Conservation (phyloP, 1,140 invertebrate species). For the Goniozus legneri region DNA sequence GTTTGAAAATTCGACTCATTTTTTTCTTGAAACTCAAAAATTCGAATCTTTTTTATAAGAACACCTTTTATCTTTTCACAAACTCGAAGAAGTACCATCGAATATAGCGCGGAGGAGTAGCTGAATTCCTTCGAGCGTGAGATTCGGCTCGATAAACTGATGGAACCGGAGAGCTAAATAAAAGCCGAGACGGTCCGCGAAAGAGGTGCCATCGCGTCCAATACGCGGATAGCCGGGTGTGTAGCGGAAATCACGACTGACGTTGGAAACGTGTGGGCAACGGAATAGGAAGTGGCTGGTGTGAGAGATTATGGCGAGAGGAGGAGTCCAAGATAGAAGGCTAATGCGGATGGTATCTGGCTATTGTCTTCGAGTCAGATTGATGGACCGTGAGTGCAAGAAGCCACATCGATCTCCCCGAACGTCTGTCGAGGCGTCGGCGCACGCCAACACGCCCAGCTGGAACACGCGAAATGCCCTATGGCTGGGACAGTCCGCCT, state of each 20-base stretch:
- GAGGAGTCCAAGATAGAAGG: conserved; percentile 10
- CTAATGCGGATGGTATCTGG: conserved; percentile 11
- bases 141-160: neutral
- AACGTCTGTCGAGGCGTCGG: neutral
- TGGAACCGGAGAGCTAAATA: neutral
- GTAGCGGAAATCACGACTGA: conserved; percentile 18
- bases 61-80: too few relatives aligned
- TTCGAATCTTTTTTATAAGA: too few relatives aligned
- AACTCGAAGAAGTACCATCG: too few relatives aligned
- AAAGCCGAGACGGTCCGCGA: neutral
- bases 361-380: conserved; percentile 15
- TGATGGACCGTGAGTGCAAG: conserved; percentile 16
- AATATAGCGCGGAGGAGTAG: neutral
- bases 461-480: too few relatives aligned
- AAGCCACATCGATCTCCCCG: conserved; percentile 12
- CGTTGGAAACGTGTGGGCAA: too few relatives aligned
- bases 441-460: neutral
- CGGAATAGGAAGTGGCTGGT: too few relatives aligned
- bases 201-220: too few relatives aligned
- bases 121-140: neutral
- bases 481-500: too few relatives aligned
- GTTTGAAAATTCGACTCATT: too few relatives aligned
- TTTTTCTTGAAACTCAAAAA: too few relatives aligned
- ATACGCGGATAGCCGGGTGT: too few relatives aligned
- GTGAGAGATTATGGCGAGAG: too few relatives aligned